Conservation (phyloP, 2,113 vertebrate species). For the Myotis lucifugus region DNA sequence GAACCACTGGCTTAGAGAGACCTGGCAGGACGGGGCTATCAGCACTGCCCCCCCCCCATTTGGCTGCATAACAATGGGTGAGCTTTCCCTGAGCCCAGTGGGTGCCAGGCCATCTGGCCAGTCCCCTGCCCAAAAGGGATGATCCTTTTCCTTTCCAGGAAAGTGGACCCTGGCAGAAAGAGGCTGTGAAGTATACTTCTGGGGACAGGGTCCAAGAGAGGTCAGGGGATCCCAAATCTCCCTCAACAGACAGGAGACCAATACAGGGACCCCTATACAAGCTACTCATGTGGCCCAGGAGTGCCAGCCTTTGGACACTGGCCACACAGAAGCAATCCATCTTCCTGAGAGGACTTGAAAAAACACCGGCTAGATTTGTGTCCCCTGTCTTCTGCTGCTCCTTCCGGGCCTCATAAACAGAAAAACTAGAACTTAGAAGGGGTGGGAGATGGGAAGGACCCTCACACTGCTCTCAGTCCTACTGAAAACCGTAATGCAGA, state of each 20-base stretch:
- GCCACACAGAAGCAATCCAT: neutral
- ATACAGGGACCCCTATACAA: neutral
- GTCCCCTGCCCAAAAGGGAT: neutral
- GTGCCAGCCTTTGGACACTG: neutral
- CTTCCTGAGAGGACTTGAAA: neutral
- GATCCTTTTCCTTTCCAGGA: neutral
- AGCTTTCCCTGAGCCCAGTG: neutral
- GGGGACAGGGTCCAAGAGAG: neutral
- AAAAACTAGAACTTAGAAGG: neutral
- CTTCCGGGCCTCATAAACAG: neutral
- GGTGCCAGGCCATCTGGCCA: neutral
- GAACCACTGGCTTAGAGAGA: neutral
- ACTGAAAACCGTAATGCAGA: neutral
- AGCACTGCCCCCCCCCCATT: too few species aligned
- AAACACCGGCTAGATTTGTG: neutral
- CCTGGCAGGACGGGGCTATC: neutral
- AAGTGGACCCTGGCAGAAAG: neutral
- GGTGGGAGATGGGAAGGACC: rapidly evolving
- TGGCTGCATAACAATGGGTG: neutral
- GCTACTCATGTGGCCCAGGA: neutral
- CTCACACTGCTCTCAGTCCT: neutral
- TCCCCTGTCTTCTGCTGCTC: neutral
- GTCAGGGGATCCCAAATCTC: neutral
- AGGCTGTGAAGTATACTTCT: neutral
- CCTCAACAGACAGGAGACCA: neutral